phyloP scores from a whole-genome alignment of 2,797 vertebrate species.

The Bradypus variegatus region DNA sequence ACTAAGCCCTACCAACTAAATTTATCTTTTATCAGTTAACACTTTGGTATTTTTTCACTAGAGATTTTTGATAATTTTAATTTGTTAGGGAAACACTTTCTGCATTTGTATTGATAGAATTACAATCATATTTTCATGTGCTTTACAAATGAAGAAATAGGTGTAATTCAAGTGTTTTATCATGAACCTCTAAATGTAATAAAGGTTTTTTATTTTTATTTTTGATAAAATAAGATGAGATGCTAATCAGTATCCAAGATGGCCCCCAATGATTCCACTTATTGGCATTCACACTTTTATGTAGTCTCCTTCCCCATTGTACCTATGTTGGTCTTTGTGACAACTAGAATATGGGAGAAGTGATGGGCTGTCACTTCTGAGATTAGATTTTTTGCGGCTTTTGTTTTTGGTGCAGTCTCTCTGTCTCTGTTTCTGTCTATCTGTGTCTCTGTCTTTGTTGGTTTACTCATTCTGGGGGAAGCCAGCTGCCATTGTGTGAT shows the following conservation, averaged over 20 bases:
- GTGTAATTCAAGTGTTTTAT: neutral
- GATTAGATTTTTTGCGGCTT: neutral
- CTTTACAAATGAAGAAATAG: neutral
- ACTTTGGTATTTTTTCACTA: neutral
- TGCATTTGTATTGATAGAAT: neutral
- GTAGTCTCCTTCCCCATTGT: neutral
- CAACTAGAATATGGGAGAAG: neutral
- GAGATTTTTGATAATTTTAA: neutral
- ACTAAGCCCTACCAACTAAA: neutral
- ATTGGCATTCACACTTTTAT: neutral
- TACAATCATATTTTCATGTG: neutral
- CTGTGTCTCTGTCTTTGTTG: neutral
- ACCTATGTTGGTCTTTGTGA: neutral
- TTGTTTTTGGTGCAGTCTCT: neutral
- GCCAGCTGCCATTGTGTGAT: neutral
- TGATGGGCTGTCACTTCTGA: neutral
- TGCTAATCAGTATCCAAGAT: neutral
- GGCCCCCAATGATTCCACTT: neutral
- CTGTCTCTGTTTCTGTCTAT: too few species aligned
- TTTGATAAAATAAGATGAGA: neutral
- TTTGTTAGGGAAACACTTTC: neutral
- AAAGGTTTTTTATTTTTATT: neutral
- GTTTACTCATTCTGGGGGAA: neutral
- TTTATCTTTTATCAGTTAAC: constrained; percentile 6
- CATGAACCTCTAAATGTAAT: neutral